These are phyloP conservation scores for Mugil cephalus DNA, from an alignment of 2,113 vertebrate genomes.

Conservation along the genomic window DNA sequence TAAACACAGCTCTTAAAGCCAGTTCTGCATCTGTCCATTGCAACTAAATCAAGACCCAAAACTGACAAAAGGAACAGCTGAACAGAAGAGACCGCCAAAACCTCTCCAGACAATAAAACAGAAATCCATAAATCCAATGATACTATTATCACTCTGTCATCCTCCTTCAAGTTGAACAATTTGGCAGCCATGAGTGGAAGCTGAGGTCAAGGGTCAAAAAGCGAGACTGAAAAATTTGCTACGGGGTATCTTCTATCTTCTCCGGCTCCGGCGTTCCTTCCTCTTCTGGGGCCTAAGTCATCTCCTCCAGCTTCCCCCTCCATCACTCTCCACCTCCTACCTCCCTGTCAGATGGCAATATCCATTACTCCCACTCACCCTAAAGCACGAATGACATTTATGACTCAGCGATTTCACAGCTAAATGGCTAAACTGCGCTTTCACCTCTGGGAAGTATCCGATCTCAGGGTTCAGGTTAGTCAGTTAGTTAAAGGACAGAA, in stretches of 20 bases:
- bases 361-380: constrained; percentile 54
- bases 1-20: constrained; percentile 12
- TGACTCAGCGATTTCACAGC: constrained; percentile 67
- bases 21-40: constrained; percentile 30
- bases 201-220: constrained; percentile 29
- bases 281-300: constrained; percentile 40
- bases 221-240: constrained; percentile 60
- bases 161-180: constrained; percentile 28
- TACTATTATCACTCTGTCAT: constrained; percentile 24
- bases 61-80: constrained; percentile 48
- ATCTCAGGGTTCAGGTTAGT: constrained; percentile 6
- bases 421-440: constrained; percentile 28
- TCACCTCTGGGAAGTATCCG: constrained; percentile 23
- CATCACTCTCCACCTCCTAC: constrained; percentile 53
- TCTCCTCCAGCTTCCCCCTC: constrained; percentile 11
- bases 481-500: constrained; percentile 20
- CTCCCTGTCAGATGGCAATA: constrained; percentile 41
- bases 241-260: constrained; percentile 59
- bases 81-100: constrained; percentile 20
- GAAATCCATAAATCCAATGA: constrained; percentile 40
- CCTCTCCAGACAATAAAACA: neutral
- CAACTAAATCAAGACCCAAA: neutral
- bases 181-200: constrained; percentile 28
- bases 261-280: constrained; percentile 57
- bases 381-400: constrained; percentile 65